These are phyloP conservation scores for Pandemis corylana DNA, from an alignment of 2,888 invertebrate species.

Conservation along the genomic window DNA sequence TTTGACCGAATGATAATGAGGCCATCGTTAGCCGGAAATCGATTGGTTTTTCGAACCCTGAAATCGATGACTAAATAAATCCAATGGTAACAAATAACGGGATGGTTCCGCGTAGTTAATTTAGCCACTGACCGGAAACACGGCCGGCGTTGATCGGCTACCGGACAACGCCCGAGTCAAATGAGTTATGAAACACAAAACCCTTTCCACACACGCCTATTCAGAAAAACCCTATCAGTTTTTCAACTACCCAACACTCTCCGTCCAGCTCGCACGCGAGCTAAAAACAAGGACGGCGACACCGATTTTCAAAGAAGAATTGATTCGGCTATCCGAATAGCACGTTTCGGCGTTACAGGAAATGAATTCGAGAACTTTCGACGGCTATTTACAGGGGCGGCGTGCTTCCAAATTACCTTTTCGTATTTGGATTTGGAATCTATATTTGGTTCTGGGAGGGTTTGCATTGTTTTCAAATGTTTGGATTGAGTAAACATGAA, in stretches of 20 bases:
- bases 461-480: slow-evolving; percentile 13
- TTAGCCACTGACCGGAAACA: slow-evolving; percentile 5
- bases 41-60: not conserved
- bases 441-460: not conserved
- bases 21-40: not conserved
- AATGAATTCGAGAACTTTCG: slow-evolving; percentile 67
- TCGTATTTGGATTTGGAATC: slow-evolving; percentile 12
- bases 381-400: slow-evolving; percentile 56
- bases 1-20: not conserved
- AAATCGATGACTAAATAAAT: slow-evolving; percentile 2
- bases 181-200: slow-evolving; percentile 51
- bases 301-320: slow-evolving; percentile 2
- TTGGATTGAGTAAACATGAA: slow-evolving; percentile 2
- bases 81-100: slow-evolving; percentile 9
- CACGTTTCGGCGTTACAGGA: slow-evolving; percentile 50
- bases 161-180: slow-evolving; percentile 47
- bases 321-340: slow-evolving; percentile 6
- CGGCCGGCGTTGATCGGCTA: slow-evolving; percentile 21
- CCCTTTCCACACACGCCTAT: not conserved
- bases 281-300: not conserved
- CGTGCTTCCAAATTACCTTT: slow-evolving; percentile 44
- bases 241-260: not conserved
- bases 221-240: not conserved
- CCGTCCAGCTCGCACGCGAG: not conserved
- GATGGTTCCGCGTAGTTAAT: slow-evolving; percentile 14